These are phyloP conservation scores for Felis chaus DNA, from an alignment of 2,113 vertebrate species.

Conservation along the genomic window DNA sequence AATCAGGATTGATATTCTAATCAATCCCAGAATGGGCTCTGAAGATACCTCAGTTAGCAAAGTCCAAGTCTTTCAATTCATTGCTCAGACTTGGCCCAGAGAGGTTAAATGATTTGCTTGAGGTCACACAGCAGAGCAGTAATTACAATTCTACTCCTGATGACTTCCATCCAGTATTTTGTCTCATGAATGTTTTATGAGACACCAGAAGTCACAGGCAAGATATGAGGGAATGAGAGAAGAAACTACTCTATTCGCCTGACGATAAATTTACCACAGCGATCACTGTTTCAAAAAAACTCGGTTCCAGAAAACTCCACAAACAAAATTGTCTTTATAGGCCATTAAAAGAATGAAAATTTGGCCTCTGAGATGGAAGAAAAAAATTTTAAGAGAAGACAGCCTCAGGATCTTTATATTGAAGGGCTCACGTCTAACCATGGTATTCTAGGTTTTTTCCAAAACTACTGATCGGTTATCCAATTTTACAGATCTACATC, in stretches of 20 bases:
- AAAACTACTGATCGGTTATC: conserved; percentile 19
- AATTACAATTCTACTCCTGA: neutral
- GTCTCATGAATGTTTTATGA: conserved; percentile 60
- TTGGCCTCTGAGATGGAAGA: conserved; percentile 30
- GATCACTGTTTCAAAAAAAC: conserved; percentile 59
- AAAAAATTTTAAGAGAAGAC: neutral
- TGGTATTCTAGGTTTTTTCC: conserved; percentile 14
- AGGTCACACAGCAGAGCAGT: neutral
- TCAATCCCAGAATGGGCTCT: neutral
- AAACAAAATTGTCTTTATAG: conserved; percentile 71
- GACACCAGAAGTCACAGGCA: conserved; percentile 68
- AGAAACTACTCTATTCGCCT: conserved; percentile 71
- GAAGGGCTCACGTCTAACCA: conserved; percentile 54
- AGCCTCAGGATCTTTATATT: conserved; percentile 37
- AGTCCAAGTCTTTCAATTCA: neutral
- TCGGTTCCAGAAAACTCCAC: conserved; percentile 72
- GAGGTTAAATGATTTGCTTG: neutral
- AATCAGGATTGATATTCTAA: neutral
- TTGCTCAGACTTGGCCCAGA: neutral
- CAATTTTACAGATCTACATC: conserved; percentile 24
- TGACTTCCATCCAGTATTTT: neutral
- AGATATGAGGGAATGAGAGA: conserved; percentile 65
- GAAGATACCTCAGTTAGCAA: neutral
- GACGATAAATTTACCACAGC: conserved; percentile 63
- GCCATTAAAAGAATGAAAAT: conserved; percentile 39